Percentiles rank a stretch among this genome's conserved stretches.
Conservation (phyloP, 2,797 vertebrate genomes). For the Todus mexicanus region DNA sequence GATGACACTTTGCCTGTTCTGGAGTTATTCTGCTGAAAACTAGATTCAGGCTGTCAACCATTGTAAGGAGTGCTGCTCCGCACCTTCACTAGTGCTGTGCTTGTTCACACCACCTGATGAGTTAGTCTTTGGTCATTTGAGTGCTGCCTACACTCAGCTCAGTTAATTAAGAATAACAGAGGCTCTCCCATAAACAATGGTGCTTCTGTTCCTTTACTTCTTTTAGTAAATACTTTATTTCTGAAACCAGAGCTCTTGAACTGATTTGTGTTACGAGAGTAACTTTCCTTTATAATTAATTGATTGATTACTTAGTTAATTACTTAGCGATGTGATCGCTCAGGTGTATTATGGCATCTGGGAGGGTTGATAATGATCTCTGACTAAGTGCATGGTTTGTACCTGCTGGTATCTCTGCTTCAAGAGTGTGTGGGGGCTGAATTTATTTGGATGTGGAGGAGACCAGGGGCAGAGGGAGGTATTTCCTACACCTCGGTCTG, state of each 20-base stretch:
- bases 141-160: background rate
- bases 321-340: background rate
- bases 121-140: background rate
- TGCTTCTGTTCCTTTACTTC: background rate
- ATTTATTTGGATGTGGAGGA: background rate
- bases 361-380: background rate
- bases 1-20: background rate
- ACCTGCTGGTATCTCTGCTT: background rate
- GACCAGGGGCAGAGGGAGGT: background rate
- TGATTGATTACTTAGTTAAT: conserved; percentile 64
- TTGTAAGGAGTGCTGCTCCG: background rate
- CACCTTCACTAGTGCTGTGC: background rate
- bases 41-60: background rate
- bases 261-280: conserved; percentile 30
- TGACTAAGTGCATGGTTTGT: background rate
- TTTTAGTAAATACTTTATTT: conserved; percentile 14
- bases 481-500: fast-evolving
- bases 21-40: background rate
- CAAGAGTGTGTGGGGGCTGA: fast-evolving
- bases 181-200: background rate
- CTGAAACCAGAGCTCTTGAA: conserved; percentile 50
- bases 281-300: conserved; percentile 67
- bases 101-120: background rate
- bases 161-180: conserved; percentile 59
- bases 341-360: background rate